Evolutionary conservation across 2,113 vertebrate genomes (phyloP), one percentile per base, ranked within the genome.

Genomic region (Sigmodon hispidus): DNA sequence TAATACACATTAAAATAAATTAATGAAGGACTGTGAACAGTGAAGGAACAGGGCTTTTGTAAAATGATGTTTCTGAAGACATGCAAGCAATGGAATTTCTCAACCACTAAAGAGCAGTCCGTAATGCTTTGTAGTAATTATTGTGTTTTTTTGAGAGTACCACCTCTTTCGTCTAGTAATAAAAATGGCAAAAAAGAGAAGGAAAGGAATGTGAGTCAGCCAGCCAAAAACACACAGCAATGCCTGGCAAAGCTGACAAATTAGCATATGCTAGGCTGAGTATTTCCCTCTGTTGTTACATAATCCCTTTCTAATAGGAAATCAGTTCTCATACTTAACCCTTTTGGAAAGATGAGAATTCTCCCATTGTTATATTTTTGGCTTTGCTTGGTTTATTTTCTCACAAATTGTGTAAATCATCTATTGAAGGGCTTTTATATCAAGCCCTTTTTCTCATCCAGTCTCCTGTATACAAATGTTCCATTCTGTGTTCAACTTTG

Each of bases 241-340:
- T 2, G 83, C 94, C 96, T 97, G 97, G 97, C 97, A 97, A 93
- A 96, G 95, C 83, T 19, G 22, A 76, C 94, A 89, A 95, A 98
- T 98, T 98, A 98, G 97, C 97, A 97, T 98, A 98, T 97, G 97
- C 96, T 96, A 96, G 95, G 89, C 95, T 97, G 96, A 95, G 90
- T 96, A 95, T 96, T 96, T 97, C 96, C 95, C 96, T 96, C 95
- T 95, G 96, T 97, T 95, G 97, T 97, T 97, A 96, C 96, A 97
- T 97, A 98, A 97, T 97, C 96, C 96, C 69, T 96, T 97, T 94
- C 97, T 97, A 97, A 97, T 92, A 96, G 24, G 9, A 96, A 97
- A 97, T 96, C 95, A 91, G 85, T 94, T 96, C 96, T 96, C 93
- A 45, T 92, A 45, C 89, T 98, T 98, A 98, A 97, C 97, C 94